A percentile compares a stretch with the other conserved stretches of the same genome.
Conservation (phyloP, 2,113 vertebrate species). For the Pycnonotus jocosus region DNA sequence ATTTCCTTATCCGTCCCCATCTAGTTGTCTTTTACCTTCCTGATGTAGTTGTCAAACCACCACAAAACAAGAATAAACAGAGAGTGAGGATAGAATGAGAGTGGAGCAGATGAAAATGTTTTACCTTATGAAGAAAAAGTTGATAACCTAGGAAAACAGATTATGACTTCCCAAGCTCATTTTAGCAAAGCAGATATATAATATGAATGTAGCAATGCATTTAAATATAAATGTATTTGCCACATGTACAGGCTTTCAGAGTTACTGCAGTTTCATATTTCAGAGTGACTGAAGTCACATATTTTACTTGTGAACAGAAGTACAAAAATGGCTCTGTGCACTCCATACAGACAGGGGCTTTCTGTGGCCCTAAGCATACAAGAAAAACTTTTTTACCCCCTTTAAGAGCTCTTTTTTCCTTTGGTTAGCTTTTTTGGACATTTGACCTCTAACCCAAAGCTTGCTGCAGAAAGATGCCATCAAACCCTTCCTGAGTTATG, state of each 20-base stretch:
- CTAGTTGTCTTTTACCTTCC: neutral
- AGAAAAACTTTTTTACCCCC: neutral
- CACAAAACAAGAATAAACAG: neutral
- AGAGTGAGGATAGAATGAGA: neutral
- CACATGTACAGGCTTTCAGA: neutral
- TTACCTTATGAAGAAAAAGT: neutral
- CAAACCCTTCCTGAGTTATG: neutral
- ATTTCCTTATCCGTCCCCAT: neutral
- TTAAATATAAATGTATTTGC: neutral
- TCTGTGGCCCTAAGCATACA: neutral
- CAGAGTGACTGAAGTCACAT: neutral
- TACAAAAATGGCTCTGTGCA: neutral
- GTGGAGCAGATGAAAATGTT: neutral
- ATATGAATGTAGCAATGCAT: neutral
- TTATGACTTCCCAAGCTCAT: neutral
- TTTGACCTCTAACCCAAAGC: neutral
- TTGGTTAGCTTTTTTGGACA: neutral
- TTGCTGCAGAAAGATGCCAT: neutral
- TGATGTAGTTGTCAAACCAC: neutral
- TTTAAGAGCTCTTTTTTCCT: neutral
- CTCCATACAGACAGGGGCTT: neutral
- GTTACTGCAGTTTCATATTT: neutral
- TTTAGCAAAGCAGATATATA: neutral
- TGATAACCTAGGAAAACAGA: neutral
- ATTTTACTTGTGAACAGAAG: neutral